A percentile compares a stretch with the other conserved stretches of the same genome.
Evolutionary conservation across 2,888 invertebrate genomes (phyloP).

Genomic region (Rhagonycha lutea): DNA sequence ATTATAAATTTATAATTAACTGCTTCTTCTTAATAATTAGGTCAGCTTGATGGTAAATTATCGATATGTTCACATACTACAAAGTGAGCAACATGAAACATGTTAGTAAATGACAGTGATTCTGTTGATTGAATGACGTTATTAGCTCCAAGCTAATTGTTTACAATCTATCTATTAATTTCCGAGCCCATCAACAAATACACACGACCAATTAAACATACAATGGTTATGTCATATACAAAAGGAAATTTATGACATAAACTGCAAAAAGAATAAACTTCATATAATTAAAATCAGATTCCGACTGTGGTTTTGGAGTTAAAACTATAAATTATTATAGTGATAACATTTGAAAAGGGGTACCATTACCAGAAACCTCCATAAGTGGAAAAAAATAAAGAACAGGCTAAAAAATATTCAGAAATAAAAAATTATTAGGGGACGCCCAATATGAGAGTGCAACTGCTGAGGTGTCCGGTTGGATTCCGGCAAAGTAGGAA

Average conservation of each 20-base stretch:
- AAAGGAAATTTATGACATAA: neutral
- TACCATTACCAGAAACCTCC: too few relatives aligned
- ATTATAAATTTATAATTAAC: neutral
- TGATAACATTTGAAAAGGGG: too few relatives aligned
- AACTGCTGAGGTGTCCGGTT: too few relatives aligned
- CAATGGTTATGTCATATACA: neutral
- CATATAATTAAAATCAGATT: neutral
- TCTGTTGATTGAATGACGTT: constrained; percentile 25
- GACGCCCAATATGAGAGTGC: too few relatives aligned
- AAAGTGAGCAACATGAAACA: constrained; percentile 25
- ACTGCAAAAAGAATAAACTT: neutral
- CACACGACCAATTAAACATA: neutral
- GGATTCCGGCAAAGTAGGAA: too few relatives aligned
- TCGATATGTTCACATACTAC: constrained; percentile 14
- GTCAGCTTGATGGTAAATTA: constrained; percentile 9
- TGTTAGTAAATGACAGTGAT: constrained; percentile 25
- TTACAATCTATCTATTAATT: constrained; percentile 12
- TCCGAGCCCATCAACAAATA: constrained; percentile 11
- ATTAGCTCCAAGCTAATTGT: constrained; percentile 27
- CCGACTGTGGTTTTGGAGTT: neutral
- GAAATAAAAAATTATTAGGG: too few relatives aligned
- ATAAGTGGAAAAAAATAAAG: too few relatives aligned
- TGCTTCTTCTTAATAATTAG: constrained; percentile 17
- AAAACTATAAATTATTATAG: neutral
- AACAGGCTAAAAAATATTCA: too few relatives aligned